A percentile compares a stretch with the other conserved stretches of the same genome.
Conservation (phyloP, 2,113 vertebrate genomes). For the Rafetus swinhoei region DNA sequence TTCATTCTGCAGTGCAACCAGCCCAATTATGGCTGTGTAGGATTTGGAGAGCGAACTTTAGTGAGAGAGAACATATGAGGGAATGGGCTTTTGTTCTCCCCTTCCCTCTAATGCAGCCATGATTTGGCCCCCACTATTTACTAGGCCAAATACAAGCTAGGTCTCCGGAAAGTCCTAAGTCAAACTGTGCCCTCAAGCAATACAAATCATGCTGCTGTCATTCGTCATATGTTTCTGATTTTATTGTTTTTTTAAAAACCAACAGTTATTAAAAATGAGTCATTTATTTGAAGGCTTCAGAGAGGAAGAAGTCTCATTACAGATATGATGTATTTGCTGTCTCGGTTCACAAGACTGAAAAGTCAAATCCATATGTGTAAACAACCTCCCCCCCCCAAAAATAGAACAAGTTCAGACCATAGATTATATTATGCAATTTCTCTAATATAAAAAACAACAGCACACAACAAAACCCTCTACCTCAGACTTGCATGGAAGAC, state of each 20-base stretch:
- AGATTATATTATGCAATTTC: constrained; percentile 69
- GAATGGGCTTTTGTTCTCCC: not conserved
- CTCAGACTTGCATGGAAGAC: constrained; percentile 24
- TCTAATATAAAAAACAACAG: constrained; percentile 52
- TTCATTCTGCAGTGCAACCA: not conserved
- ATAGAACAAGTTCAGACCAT: constrained; percentile 33
- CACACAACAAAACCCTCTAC: not conserved
- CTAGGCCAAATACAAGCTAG: not conserved
- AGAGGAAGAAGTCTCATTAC: constrained; percentile 18
- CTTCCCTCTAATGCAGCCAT: not conserved
- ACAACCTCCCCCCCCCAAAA: constrained; percentile 43
- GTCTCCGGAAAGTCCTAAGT: not conserved
- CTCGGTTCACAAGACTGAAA: constrained; percentile 22
- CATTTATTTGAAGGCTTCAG: constrained; percentile 46
- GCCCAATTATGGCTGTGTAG: not conserved
- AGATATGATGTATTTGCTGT: not conserved
- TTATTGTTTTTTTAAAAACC: constrained; percentile 72
- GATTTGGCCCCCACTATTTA: not conserved
- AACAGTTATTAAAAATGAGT: constrained; percentile 64
- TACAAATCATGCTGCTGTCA: not conserved
- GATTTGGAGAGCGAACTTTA: not conserved
- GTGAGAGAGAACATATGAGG: not conserved
- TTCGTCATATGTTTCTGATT: constrained; percentile 45
- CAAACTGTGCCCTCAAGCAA: not conserved
- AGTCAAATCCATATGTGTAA: constrained; percentile 39